A percentile compares a stretch with the other conserved stretches of the same genome.
Evolutionary conservation across 2,113 vertebrate genomes (phyloP).

Genomic region (Vulpes ferrilata): DNA sequence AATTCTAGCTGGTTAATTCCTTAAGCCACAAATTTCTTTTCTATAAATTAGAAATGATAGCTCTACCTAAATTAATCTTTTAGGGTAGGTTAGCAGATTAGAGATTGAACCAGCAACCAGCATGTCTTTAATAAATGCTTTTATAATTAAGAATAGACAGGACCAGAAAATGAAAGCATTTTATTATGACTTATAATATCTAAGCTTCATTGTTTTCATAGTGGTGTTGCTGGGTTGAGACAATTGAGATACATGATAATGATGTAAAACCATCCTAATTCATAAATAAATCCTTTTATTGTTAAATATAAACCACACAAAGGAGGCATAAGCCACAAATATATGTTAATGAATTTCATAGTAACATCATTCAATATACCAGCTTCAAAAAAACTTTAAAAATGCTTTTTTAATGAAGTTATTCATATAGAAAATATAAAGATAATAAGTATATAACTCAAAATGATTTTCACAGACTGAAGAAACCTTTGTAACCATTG

Average conservation of each 20-base stretch:
- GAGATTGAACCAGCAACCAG: neutral
- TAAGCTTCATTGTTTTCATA: neutral
- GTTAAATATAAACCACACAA: neutral
- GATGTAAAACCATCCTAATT: too few relatives aligned
- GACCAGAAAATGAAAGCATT: neutral
- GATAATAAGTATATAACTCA: neutral
- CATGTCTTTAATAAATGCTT: slow-evolving; percentile 49
- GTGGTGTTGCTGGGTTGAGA: neutral
- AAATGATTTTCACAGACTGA: neutral
- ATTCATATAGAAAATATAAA: neutral
- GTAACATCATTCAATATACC: neutral
- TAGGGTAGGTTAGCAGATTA: neutral
- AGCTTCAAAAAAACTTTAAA: neutral
- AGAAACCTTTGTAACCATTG: neutral
- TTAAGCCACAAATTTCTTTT: neutral
- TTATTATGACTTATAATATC: neutral
- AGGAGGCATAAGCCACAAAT: neutral
- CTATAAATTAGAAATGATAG: neutral
- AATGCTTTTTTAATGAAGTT: neutral
- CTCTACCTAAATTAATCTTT: neutral
- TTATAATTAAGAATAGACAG: neutral
- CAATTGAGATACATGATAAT: slow-evolving; percentile 15
- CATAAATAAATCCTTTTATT: slow-evolving; percentile 1
- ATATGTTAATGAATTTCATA: neutral
- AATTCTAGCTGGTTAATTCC: neutral